phyloP scores from a whole-genome alignment of 2,113 vertebrate species.

The Notiomystis cincta region DNA sequence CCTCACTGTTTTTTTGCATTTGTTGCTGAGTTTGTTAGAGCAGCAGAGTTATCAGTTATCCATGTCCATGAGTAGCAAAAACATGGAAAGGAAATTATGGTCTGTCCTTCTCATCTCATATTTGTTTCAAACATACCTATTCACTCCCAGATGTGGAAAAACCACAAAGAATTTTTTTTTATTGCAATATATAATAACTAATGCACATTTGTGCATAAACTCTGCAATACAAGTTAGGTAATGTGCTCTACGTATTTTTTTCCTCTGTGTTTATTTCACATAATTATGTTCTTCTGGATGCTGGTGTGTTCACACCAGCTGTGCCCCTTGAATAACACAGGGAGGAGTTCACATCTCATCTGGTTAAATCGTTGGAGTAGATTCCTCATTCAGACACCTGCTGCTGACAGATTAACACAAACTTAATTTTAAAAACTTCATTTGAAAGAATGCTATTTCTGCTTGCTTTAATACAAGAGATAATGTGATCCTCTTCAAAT shows the following conservation, averaged over 20 bases:
- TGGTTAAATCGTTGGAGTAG: neutral
- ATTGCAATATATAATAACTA: neutral
- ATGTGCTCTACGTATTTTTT: neutral
- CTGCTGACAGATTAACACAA: neutral
- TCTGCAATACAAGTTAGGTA: neutral
- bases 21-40: neutral
- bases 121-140: neutral
- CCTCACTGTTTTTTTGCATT: neutral
- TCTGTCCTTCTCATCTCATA: neutral
- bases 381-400: neutral
- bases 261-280: neutral
- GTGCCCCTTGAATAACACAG: neutral
- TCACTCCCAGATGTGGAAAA: neutral
- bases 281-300: neutral
- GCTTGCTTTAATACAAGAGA: neutral
- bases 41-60: neutral
- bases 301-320: neutral
- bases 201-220: neutral
- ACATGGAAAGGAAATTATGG: neutral
- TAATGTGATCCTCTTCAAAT: neutral
- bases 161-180: neutral
- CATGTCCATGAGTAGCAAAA: neutral
- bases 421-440: neutral
- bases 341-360: neutral
- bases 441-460: neutral